Percentiles rank a stretch among this genome's conserved stretches.
phyloP scores from a whole-genome alignment of 1,140 invertebrate species.

The Macrostomum lignano region DNA sequence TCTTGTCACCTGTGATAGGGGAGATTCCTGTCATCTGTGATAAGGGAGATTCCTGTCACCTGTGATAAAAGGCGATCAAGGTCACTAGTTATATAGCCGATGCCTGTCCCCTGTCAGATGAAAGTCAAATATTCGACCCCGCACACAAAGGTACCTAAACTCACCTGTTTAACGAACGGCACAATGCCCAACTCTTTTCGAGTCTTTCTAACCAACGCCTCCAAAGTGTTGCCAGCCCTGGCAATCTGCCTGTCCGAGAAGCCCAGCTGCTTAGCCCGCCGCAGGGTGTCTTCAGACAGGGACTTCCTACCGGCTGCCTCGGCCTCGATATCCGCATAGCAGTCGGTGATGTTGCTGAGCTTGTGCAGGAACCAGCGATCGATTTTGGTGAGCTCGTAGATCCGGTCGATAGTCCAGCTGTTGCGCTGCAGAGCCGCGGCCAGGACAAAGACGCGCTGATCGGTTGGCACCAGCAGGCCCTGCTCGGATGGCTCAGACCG shows the following conservation, averaged over 20 bases:
- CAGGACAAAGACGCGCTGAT: conserved; percentile 78
- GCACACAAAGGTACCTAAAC: too few species aligned
- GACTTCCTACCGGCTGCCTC: conserved; percentile 9
- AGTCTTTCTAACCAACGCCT: conserved; percentile 24
- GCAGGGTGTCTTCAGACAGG: conserved; percentile 32
- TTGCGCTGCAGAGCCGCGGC: conserved; percentile 53
- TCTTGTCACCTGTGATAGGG: too few species aligned
- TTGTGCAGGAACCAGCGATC: conserved; percentile 62
- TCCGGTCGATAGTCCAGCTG: conserved; percentile 37
- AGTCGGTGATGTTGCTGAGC: neutral
- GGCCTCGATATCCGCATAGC: conserved; percentile 26
- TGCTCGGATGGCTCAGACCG: conserved; percentile 21
- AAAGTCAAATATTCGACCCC: too few species aligned
- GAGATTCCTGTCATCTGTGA: too few species aligned
- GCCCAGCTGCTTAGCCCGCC: conserved; percentile 62
- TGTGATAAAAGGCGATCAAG: too few species aligned
- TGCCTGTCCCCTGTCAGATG: too few species aligned
- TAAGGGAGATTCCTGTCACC: too few species aligned
- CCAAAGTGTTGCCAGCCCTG: conserved; percentile 39
- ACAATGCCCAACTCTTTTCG: conserved; percentile 31
- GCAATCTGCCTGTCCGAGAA: conserved; percentile 95
- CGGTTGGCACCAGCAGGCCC: conserved; percentile 66
- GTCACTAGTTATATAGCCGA: too few species aligned
- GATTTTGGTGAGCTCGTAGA: conserved; percentile 77
- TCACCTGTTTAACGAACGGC: conserved; percentile 77